Evolutionary conservation across 2,888 invertebrate species (phyloP).

Genomic region (Physocephala rufipes): DNA sequence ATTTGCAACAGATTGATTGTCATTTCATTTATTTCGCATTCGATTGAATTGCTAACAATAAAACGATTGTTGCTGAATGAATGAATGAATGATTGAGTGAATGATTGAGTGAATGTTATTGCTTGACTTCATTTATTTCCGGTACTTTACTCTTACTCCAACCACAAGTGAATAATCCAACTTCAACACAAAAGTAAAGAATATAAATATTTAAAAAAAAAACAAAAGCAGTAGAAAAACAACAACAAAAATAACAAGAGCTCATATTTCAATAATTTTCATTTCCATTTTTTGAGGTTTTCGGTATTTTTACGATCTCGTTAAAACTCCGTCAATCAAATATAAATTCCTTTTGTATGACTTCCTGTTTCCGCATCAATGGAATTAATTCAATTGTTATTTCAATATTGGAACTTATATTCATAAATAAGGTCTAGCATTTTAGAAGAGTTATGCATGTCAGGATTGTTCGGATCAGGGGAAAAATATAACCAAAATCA

Average conservation of each 20-base stretch:
- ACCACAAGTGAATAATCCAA: not conserved
- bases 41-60: not conserved
- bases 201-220: no score
- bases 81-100: not conserved
- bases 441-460: no score
- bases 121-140: not conserved
- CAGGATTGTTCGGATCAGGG: no score
- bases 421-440: no score
- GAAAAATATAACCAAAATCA: no score
- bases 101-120: not conserved
- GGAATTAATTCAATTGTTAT: not conserved
- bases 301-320: not conserved
- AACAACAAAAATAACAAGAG: slow-evolving; percentile 1
- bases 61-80: not conserved
- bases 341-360: not conserved
- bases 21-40: slow-evolving; percentile 48
- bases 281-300: slow-evolving; percentile 8
- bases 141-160: not conserved
- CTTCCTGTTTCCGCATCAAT: not conserved
- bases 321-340: slow-evolving; percentile 26
- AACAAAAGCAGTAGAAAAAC: not conserved
- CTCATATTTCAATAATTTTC: slow-evolving; percentile 1
- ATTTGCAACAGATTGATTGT: slow-evolving; percentile 59
- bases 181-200: not conserved
- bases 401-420: no score